Conservation (phyloP, 2,113 vertebrate species). For the Lanius collurio region DNA sequence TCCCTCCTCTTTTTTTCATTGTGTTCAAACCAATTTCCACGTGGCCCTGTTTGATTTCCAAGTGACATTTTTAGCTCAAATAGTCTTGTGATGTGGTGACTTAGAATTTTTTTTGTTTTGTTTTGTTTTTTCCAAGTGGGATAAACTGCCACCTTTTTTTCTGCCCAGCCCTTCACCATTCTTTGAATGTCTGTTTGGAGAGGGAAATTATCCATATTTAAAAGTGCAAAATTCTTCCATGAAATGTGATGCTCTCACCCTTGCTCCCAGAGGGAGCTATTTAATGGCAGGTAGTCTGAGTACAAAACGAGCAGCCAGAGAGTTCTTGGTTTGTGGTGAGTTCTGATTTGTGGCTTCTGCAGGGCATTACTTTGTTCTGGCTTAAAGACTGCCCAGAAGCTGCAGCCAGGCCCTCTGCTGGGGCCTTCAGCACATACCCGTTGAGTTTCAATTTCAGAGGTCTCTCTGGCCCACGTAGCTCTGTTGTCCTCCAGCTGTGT, state of each 20-base stretch:
- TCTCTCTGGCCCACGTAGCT: constrained; percentile 15
- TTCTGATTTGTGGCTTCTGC: not conserved
- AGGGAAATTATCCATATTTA: constrained; percentile 50
- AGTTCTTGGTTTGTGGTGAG: constrained; percentile 19
- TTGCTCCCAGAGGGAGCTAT: constrained; percentile 13
- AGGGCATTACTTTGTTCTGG: constrained; percentile 1
- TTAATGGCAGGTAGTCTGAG: not conserved
- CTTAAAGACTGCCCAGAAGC: constrained; percentile 21
- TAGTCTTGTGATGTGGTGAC: constrained; percentile 79
- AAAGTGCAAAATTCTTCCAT: not conserved
- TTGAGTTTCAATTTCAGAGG: not conserved
- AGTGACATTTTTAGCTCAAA: constrained; percentile 77
- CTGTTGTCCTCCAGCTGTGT: not conserved
- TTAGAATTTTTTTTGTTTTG: constrained; percentile 50
- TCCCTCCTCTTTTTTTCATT: constrained; percentile 65
- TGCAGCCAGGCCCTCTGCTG: not conserved
- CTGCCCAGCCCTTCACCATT: constrained; percentile 58
- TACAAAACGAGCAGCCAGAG: constrained; percentile 10
- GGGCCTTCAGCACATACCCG: not conserved
- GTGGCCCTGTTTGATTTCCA: constrained; percentile 73
- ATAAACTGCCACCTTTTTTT: constrained; percentile 73
- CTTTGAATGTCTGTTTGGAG: constrained; percentile 60
- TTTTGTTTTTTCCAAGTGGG: constrained; percentile 44
- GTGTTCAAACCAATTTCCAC: constrained; percentile 71
- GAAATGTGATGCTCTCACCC: not conserved